Conservation (phyloP, 2,888 invertebrate genomes). For the Lasioglossum pauxillum region DNA sequence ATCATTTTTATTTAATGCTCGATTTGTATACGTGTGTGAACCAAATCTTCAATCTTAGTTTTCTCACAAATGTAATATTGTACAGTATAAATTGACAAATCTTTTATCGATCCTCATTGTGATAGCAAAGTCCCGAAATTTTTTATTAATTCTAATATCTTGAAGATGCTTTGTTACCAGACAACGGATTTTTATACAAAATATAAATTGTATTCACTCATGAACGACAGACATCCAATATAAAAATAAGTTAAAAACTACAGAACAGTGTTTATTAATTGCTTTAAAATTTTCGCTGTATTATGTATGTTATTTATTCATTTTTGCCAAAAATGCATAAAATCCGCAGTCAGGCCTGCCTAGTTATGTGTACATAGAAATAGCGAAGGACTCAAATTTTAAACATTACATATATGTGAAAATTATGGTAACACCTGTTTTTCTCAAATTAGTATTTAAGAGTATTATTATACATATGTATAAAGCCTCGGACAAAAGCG, state of each 20-base stretch:
- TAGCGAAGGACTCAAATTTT: too few relatives aligned
- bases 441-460: neutral
- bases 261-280: neutral
- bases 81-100: neutral
- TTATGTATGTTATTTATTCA: neutral
- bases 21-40: neutral
- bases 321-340: neutral
- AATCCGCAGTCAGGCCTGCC: neutral
- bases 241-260: neutral
- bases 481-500: neutral
- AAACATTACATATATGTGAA: neutral
- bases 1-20: neutral
- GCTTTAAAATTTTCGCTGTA: neutral
- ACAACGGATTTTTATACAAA: neutral
- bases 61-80: neutral
- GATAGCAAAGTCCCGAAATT: neutral
- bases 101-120: neutral
- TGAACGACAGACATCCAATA: neutral
- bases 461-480: neutral
- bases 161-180: too few relatives aligned
- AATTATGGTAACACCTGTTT: neutral
- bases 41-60: neutral
- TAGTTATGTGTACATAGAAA: too few relatives aligned
- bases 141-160: neutral
- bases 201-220: neutral